These are phyloP conservation scores for Orthonevra nobilis DNA, from an alignment of 2,888 invertebrate genomes.

Conservation along the genomic window DNA sequence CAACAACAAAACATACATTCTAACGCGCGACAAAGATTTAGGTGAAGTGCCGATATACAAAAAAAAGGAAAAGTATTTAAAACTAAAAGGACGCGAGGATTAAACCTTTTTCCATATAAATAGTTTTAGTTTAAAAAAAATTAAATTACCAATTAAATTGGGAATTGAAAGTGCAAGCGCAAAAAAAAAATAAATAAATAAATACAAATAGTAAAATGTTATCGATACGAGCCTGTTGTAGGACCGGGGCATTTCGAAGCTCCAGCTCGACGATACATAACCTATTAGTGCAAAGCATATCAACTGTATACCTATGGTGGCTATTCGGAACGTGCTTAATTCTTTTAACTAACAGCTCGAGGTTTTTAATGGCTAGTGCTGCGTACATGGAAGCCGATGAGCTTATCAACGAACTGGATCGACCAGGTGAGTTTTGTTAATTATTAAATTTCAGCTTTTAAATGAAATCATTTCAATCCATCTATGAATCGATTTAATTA, in stretches of 20 bases:
- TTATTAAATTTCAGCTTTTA: no score
- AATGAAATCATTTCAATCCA: no score
- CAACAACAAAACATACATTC: no score
- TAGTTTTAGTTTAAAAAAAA: no score
- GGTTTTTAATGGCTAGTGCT: slow-evolving; percentile 72
- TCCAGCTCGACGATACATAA: slow-evolving; percentile 67
- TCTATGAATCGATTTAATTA: no score
- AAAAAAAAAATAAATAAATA: slow-evolving; percentile 11
- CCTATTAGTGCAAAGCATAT: slow-evolving; percentile 71
- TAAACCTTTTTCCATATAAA: no score
- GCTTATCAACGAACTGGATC: slow-evolving; percentile 80
- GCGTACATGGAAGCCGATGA: slow-evolving; percentile 80
- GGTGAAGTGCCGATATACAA: slow-evolving; percentile 51
- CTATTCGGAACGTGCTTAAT: slow-evolving; percentile 76
- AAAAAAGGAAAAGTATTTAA: slow-evolving; percentile 41
- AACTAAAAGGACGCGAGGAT: slow-evolving; percentile 40
- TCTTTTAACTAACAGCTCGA: slow-evolving; percentile 73
- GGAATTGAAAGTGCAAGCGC: slow-evolving; percentile 36
- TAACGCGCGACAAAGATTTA: slow-evolving; percentile 49
- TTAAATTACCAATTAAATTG: slow-evolving; percentile 19
- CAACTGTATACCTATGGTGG: slow-evolving; percentile 76
- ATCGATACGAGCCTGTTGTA: slow-evolving; percentile 61
- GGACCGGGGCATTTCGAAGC: slow-evolving; percentile 52
- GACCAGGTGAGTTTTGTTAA: slow-evolving; percentile 76
- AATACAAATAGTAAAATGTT: slow-evolving; percentile 41